Evolutionary conservation across 2,113 vertebrate species (phyloP).

Genomic region (Sapayoa aenigma): DNA sequence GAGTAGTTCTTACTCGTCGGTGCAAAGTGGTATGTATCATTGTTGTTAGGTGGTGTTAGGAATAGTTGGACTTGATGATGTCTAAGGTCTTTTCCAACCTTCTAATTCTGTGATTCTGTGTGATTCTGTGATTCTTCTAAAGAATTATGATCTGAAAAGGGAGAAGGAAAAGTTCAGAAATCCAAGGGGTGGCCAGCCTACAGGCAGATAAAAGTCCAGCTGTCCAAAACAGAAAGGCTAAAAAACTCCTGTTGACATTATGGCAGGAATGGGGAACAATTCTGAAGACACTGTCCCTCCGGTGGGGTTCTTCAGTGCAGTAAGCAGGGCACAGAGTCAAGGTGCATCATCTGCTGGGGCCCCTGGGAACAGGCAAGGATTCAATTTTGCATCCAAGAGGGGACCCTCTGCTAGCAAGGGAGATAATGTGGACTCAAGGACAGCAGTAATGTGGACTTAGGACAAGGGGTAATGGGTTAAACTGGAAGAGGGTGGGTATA

Average conservation of each 20-base stretch:
- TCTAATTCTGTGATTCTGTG: too few species aligned
- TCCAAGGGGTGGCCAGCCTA: too few species aligned
- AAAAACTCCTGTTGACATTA: accelerated
- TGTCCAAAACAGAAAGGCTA: background rate
- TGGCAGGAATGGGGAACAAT: background rate
- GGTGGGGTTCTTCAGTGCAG: too few species aligned
- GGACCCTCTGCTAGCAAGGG: accelerated
- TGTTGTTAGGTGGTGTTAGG: too few species aligned
- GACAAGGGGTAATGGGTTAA: background rate
- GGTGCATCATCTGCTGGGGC: background rate
- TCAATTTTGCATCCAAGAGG: background rate
- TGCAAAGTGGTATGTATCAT: accelerated
- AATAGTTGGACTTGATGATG: too few species aligned
- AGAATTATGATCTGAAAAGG: background rate
- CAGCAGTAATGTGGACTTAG: background rate
- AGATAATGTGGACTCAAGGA: accelerated
- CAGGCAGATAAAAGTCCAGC: background rate
- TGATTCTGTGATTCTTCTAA: too few species aligned
- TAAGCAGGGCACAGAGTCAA: accelerated
- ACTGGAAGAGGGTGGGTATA: background rate
- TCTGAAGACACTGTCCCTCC: background rate
- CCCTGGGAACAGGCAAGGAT: background rate
- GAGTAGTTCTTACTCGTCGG: background rate
- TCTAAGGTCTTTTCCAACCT: too few species aligned
- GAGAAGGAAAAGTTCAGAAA: background rate